Conservation (phyloP, 2,797 vertebrate species). For the Heteromormyrus szaboi region DNA sequence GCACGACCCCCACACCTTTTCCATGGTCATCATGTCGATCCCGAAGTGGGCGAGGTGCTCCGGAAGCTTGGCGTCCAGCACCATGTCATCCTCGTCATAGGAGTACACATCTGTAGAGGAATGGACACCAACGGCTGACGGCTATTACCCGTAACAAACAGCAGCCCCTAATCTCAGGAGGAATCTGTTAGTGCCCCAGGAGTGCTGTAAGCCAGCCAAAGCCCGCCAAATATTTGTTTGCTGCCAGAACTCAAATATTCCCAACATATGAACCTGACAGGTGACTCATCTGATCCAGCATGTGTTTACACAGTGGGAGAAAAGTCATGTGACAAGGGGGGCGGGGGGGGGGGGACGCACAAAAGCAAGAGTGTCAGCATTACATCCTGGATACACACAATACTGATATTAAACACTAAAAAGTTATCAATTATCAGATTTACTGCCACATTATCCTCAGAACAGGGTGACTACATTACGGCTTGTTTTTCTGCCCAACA, state of each 20-base stretch:
- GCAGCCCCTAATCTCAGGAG: neutral
- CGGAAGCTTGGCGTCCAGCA: constrained; percentile 87
- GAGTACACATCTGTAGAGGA: constrained; percentile 81
- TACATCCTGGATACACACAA: neutral
- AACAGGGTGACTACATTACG: neutral
- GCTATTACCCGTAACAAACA: neutral
- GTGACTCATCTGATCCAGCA: neutral
- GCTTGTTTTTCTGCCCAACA: neutral
- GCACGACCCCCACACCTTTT: constrained; percentile 69
- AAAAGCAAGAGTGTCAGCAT: neutral
- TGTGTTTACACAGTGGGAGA: neutral
- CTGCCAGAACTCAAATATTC: neutral
- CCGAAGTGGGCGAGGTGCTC: constrained; percentile 93
- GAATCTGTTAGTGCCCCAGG: neutral
- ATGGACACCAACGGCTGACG: neutral
- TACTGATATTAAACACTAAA: neutral
- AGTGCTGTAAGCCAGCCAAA: neutral
- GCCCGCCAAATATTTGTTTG: neutral
- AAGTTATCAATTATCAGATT: neutral
- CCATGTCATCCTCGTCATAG: constrained; percentile 98
- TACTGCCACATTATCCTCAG: neutral
- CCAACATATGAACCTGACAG: constrained; percentile 5
- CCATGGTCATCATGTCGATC: constrained; percentile 98
- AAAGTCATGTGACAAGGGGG: neutral
- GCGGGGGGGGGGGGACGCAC: neutral